phyloP scores from a whole-genome alignment of 2,888 invertebrate species.

The Deilephila elpenor region DNA sequence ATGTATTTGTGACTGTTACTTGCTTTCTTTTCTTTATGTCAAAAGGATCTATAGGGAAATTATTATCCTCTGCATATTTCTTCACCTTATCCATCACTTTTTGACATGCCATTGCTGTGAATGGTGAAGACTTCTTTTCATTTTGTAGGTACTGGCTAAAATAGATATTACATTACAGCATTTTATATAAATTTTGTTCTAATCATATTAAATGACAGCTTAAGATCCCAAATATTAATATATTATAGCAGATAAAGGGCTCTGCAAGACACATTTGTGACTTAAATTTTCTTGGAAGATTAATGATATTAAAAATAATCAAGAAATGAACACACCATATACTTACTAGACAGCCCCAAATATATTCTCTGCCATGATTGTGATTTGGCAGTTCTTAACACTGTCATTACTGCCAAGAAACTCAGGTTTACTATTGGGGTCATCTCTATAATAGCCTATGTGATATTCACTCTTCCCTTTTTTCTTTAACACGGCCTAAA shows the following conservation, averaged over 20 bases:
- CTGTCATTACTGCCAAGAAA: conserved; percentile 92
- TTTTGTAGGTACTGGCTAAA: conserved; percentile 81
- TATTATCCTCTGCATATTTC: conserved; percentile 85
- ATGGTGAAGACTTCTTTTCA: conserved; percentile 85
- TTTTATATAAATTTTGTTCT: too few relatives aligned
- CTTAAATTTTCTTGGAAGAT: too few relatives aligned
- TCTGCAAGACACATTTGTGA: too few relatives aligned
- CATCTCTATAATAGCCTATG: conserved; percentile 95
- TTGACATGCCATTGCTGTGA: conserved; percentile 85
- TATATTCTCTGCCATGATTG: conserved; percentile 90
- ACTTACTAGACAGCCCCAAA: conserved; percentile 91
- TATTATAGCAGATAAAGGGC: not conserved
- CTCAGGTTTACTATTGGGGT: conserved; percentile 88
- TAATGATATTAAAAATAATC: too few relatives aligned
- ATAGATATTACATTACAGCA: conserved; percentile 28
- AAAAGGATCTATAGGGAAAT: conserved; percentile 84
- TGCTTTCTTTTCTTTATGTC: conserved; percentile 86
- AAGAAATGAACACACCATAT: conserved; percentile 31
- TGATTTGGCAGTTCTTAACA: conserved; percentile 87
- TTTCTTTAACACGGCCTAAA: conserved; percentile 88
- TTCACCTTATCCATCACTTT: conserved; percentile 86
- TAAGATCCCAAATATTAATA: not conserved
- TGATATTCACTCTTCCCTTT: conserved; percentile 90
- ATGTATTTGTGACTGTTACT: conserved; percentile 87
- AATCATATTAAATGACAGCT: not conserved